phyloP scores from a whole-genome alignment of 2,797 vertebrate genomes.

The Enteromius unitaeniatus region DNA sequence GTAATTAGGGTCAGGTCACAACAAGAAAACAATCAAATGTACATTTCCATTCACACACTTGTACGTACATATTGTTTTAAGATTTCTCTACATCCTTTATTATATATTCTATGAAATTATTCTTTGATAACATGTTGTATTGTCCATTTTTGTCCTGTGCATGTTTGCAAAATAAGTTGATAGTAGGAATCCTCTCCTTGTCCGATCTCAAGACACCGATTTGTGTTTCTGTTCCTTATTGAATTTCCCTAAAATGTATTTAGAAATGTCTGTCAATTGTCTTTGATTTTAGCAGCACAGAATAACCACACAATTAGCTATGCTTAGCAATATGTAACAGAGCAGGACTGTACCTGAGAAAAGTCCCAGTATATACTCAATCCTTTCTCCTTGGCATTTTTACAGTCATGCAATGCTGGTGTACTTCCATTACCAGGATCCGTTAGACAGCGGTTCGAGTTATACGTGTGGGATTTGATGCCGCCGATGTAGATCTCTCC shows the following conservation, averaged over 20 bases:
- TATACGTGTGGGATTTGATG: conserved; percentile 74
- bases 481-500: conserved; percentile 72
- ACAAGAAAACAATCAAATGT: not conserved
- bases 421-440: conserved; percentile 62
- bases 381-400: conserved; percentile 61
- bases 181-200: conserved; percentile 16
- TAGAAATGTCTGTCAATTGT: not conserved
- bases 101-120: not conserved
- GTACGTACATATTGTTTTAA: not conserved
- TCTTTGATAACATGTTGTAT: conserved; percentile 66
- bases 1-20: not conserved
- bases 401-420: conserved; percentile 68
- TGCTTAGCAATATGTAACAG: not conserved
- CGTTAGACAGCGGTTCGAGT: conserved; percentile 73
- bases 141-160: conserved; percentile 74
- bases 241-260: conserved; percentile 61
- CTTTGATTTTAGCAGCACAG: not conserved
- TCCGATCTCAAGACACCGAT: conserved; percentile 72
- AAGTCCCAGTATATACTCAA: conserved; percentile 75
- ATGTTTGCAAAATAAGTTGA: conserved; percentile 69
- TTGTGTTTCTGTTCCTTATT: conserved; percentile 73
- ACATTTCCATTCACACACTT: not conserved
- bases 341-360: conserved; percentile 67
- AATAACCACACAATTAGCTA: not conserved
- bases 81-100: not conserved